Evolutionary conservation across 53 echinoderm and acorn worm species (phyloP), one percentile per base, ranked within the genome.

Genomic region (Stichopus horrens): DNA sequence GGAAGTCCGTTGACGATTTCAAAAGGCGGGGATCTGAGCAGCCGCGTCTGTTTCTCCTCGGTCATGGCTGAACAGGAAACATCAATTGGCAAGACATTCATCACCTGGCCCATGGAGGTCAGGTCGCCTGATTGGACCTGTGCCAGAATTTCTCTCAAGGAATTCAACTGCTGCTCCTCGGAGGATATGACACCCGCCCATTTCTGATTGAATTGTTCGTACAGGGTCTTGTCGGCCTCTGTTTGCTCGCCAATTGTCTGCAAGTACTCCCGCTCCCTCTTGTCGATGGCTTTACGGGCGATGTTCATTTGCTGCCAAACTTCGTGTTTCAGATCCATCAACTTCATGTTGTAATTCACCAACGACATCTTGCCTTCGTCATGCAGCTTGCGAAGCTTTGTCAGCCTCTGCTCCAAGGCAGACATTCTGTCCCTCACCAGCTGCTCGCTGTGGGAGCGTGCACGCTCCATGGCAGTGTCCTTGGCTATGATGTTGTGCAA

Each of bases 391-490:
- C 37, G 0, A 9, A 63, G 14, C 4, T 13, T 23, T 52, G 57
- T 37, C 5, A 68, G 6, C 22, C 65, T 85, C 67, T 67, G 60
- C 52, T 65, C 10, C 2, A 65, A 67, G 13, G 14, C 59, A 10
- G 37, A 9, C n/a, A 85, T 66, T 11, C 21, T 65, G 8, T 67
- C 67, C 4, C 13, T 85, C 5, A 85, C 66, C 66, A 85, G 10
- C 14, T 21, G 16, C 6, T 85, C 85, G 58, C 85, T 66, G 20
- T 65, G 85, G 5, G 8, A 18, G 0, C 67, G 66, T 14, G 85
- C 85, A 5, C 67, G 65, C 18, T 67, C 66, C 13, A 85, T 9
- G 57, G 66, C 85, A 85, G 65, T 65, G 18, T 85, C 85, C 14
- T 63, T 85, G 2, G 85, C 85, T 10, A 67, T 59, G 9, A 85